Evolutionary conservation across 2,797 vertebrate genomes (phyloP), one percentile per base, ranked within the genome.

Genomic region (Fratercula arctica): DNA sequence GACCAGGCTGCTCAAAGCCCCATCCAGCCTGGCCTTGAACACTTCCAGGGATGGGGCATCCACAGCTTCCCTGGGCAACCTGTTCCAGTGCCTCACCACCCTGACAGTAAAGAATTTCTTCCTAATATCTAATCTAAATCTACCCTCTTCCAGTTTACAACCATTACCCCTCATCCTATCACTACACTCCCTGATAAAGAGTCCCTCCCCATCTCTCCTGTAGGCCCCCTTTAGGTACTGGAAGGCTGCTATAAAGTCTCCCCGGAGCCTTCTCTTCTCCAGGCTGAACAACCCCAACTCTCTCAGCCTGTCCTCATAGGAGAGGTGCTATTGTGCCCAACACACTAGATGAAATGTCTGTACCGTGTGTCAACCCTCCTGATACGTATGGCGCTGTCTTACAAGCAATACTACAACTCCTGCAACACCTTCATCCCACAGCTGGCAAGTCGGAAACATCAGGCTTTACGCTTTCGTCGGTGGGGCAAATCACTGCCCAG

Each of bases 361-460:
- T 4, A 3, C 37, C 1, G 35, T 3, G 13, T 43, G 11, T 18
- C 39, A 13, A 0, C 66, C 33, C 28, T 29, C 25, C 60, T 2
- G 20, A 3, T 3, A 1, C 0, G 6, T 3, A 6, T 0, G 20
- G 33, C 11, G 12, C 33, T 4, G 6, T 16, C 54, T 35, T 21
- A 29, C 29, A 19, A 37, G 48, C 51, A 11, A 13, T 2, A 23
- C 31, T 20, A 10, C 45, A 35, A 6, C 31, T 59, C 14, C 76
- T 35, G 13, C 5, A 37, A 6, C 25, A 33, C 33, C 45, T 37
- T 39, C 51, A 12, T 48, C 41, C 31, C 41, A 5, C 8, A 18
- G 51, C 66, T 11, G 35, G 23, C 20, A 37, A 31, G 26, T 5
- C 53, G 14, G 16, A 9, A 53, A 7, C 29, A 9, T 4, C 26